These are phyloP conservation scores for Hemiscyllium ocellatum DNA, from an alignment of 2,113 vertebrate genomes.

Conservation along the genomic window DNA sequence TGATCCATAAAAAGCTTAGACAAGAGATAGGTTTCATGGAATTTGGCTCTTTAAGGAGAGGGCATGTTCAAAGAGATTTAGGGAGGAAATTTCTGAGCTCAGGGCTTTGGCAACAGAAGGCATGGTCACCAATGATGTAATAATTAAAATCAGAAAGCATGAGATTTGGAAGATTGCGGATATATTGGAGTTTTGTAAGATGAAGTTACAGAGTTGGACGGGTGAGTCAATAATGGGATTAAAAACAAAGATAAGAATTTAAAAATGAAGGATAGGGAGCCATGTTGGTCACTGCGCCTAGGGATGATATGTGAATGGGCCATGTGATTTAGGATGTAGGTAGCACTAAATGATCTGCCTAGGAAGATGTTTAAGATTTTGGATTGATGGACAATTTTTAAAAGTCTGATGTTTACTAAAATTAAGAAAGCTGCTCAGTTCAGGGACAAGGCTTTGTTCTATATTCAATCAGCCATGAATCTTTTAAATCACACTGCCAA, in stretches of 20 bases:
- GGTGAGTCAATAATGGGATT: background rate
- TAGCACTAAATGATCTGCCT: background rate
- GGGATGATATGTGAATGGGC: background rate
- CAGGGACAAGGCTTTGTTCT: background rate
- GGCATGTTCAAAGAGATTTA: background rate
- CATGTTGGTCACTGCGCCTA: background rate
- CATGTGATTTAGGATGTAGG: background rate
- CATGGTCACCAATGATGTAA: background rate
- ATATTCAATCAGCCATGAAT: background rate
- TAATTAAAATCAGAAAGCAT: background rate
- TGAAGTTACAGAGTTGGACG: background rate
- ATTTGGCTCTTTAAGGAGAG: background rate
- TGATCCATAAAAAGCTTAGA: background rate
- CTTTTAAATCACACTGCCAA: background rate
- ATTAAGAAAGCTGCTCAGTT: background rate
- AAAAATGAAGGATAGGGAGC: background rate
- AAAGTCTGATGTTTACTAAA: background rate
- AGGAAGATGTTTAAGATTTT: background rate
- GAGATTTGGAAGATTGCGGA: background rate
- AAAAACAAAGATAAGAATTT: conserved; percentile 1
- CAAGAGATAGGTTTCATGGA: background rate
- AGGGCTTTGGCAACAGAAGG: background rate
- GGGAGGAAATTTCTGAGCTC: background rate
- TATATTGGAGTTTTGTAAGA: too few relatives aligned
- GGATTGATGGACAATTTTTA: background rate